A percentile compares a stretch with the other conserved stretches of the same genome.
These are phyloP conservation scores for Antrozous pallidus DNA, from an alignment of 2,797 vertebrate genomes.

Conservation along the genomic window DNA sequence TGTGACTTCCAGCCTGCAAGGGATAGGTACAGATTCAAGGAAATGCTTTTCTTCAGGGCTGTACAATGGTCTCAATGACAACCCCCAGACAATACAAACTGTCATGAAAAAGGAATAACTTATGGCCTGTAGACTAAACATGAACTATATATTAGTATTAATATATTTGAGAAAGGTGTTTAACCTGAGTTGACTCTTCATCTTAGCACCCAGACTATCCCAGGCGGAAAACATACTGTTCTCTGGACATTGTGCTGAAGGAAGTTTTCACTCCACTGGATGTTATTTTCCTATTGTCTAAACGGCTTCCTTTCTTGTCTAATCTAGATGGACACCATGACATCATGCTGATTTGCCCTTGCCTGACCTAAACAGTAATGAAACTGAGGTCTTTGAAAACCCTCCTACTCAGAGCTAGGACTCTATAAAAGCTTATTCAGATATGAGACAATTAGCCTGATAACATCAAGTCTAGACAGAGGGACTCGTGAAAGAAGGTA, in stretches of 20 bases:
- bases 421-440: constrained; percentile 48
- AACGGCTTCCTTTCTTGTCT: constrained; percentile 38
- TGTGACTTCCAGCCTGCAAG: background rate
- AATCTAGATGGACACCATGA: constrained; percentile 8
- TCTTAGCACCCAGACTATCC: background rate
- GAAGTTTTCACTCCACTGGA: background rate
- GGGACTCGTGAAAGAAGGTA: constrained; percentile 21
- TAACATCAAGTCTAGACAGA: constrained; percentile 72
- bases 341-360: constrained; percentile 40
- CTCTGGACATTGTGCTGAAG: background rate
- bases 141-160: background rate
- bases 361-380: constrained; percentile 58
- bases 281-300: background rate
- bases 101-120: background rate
- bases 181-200: background rate
- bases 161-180: background rate
- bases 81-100: background rate
- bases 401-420: constrained; percentile 28
- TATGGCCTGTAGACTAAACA: background rate
- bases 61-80: background rate
- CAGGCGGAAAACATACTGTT: background rate
- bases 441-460: constrained; percentile 41
- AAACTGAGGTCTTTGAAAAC: constrained; percentile 47
- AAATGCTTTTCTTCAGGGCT: background rate
- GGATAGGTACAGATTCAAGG: background rate